phyloP scores from a whole-genome alignment of 2,888 invertebrate species.

The Drosophila nr. perissopoda region DNA sequence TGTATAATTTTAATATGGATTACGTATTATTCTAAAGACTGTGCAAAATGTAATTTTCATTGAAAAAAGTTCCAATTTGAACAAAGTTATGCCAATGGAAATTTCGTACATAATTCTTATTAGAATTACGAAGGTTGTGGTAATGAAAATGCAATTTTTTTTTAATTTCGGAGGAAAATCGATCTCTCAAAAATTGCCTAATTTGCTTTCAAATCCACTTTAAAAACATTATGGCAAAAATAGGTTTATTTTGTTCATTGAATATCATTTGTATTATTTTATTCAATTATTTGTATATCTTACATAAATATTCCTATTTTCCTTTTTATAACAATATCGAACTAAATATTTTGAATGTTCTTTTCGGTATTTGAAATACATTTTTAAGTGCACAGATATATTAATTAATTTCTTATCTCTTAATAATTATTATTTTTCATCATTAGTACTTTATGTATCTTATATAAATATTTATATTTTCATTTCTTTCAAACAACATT shows the following conservation, averaged over 20 bases:
- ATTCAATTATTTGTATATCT: no score
- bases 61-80: not conserved
- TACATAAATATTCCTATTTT: no score
- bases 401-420: not conserved
- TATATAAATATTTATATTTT: not conserved
- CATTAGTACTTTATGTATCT: not conserved
- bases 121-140: rapidly evolving
- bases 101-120: not conserved
- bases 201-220: not conserved
- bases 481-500: not conserved
- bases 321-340: not conserved
- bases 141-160: not conserved
- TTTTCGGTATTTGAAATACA: not conserved
- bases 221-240: no score
- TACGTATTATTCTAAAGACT: not conserved
- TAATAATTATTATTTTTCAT: not conserved
- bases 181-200: rapidly evolving
- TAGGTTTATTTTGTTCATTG: not conserved
- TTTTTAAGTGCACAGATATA: not conserved
- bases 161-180: not conserved
- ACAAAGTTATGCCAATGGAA: not conserved
- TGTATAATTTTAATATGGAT: not conserved
- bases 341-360: not conserved
- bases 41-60: not conserved
- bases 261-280: no score